Evolutionary conservation across 2,888 invertebrate genomes (phyloP), one percentile per base, ranked within the genome.

Genomic region (Acanthopleura granulata): DNA sequence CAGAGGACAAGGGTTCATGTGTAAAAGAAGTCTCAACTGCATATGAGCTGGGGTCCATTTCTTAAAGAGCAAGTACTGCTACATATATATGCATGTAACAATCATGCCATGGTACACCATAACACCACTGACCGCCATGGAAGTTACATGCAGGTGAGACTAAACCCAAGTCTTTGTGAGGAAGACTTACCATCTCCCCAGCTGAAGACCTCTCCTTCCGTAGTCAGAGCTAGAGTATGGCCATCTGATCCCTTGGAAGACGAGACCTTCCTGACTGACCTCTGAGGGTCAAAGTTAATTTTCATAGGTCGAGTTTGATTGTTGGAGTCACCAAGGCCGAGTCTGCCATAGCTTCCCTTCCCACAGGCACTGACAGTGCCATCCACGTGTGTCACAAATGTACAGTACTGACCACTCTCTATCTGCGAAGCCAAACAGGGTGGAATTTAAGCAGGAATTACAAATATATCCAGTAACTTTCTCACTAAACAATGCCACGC

Each of bases 201-300:
- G 14, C 93, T 93, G 87, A 93, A 93, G n/a, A 93, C 93, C 84
- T 93, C 93, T 0, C 94, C 94, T 81, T 93, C 93, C 83, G 92
- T 92, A 0, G 93, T 93, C 75, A 94, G 83, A 0, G 93, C 93
- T 75, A 94, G 88, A 78, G 93, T 93, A 84, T 94, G 94, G 0
- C 93, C 93, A 87, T 93, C 93, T 0, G 93, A 93, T 4, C 93
- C 93, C 81, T 93, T 93, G 0, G 93, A 93, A 0, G 93, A 93
- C 0, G 93, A 93, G 72, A 94, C 87, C 81, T 93, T 87, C 79
- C 86, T 88, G 49, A 90, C 83, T 49, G 78, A 78, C 30, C 82
- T 76, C 50, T 91, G 90, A 27, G 91, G 91, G 62, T 93, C 92
- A 77, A 93, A 91, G 61, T 91, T 88, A 72, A 93, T 90, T 74